A percentile compares a stretch with the other conserved stretches of the same genome.
Conservation (phyloP, 2,888 invertebrate genomes). For the Melanchra persicariae region DNA sequence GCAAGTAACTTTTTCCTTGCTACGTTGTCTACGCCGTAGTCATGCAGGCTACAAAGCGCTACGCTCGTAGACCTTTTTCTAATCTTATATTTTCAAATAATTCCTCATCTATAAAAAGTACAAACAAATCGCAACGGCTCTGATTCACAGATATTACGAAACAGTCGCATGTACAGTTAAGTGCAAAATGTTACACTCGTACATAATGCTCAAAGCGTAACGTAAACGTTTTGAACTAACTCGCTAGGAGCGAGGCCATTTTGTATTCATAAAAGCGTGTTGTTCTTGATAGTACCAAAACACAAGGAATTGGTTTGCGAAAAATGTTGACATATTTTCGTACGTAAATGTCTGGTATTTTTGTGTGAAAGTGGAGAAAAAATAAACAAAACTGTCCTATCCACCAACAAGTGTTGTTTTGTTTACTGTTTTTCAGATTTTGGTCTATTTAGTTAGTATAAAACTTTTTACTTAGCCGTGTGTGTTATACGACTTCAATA, state of each 20-base stretch:
- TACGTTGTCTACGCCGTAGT: neutral
- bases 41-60: neutral
- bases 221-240: conserved; percentile 42
- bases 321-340: conserved; percentile 11
- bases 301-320: conserved; percentile 9
- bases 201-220: conserved; percentile 34
- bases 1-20: neutral
- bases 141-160: conserved; percentile 18
- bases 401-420: neutral
- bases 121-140: neutral
- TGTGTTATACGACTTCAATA: neutral
- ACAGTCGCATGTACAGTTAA: conserved; percentile 26
- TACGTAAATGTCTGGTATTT: neutral
- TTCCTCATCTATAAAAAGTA: neutral
- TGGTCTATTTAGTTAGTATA: neutral
- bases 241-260: conserved; percentile 13
- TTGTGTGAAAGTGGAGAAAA: neutral
- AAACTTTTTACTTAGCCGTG: neutral
- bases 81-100: neutral
- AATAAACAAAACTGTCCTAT: neutral
- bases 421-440: too few relatives aligned
- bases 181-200: conserved; percentile 23
- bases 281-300: conserved; percentile 16
- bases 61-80: neutral
- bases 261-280: conserved; percentile 48